Conservation (phyloP, 2,888 invertebrate species). For the Euplagia quadripunctaria region DNA sequence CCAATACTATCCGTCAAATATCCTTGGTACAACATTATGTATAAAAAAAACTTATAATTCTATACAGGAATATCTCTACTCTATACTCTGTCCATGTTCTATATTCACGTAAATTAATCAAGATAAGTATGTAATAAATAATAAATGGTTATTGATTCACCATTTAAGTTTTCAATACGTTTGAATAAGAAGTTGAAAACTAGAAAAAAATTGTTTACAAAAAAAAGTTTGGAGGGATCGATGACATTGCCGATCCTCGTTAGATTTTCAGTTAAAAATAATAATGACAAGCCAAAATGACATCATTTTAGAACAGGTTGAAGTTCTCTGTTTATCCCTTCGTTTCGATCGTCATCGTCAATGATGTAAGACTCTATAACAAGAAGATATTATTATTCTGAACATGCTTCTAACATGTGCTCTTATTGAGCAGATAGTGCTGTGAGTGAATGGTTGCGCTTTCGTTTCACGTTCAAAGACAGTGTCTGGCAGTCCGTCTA, state of each 20-base stretch:
- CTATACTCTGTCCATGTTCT: no score
- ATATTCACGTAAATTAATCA: neutral
- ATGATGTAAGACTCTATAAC: conserved; percentile 31
- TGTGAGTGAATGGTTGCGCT: neutral
- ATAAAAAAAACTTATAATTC: no score
- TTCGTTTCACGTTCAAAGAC: neutral
- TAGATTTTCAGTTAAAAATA: conserved; percentile 23
- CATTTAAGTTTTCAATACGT: neutral
- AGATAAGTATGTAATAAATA: neutral
- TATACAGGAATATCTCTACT: no score
- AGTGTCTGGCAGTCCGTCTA: neutral
- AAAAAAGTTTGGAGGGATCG: conserved; percentile 7
- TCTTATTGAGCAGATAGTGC: neutral
- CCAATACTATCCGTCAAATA: no score
- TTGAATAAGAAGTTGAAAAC: neutral
- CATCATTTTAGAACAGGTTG: conserved; percentile 42
- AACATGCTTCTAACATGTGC: neutral
- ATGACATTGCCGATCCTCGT: conserved; percentile 44
- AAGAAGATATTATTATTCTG: conserved; percentile 24
- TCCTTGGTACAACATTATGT: no score
- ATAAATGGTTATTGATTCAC: neutral
- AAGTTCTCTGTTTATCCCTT: conserved; percentile 40
- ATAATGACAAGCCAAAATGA: conserved; percentile 32
- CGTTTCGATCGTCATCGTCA: conserved; percentile 28
- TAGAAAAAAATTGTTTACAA: neutral